Percentiles rank a stretch among this genome's conserved stretches.
These are phyloP conservation scores for Plebejus melissa DNA, from an alignment of 2,888 invertebrate species.

Conservation along the genomic window DNA sequence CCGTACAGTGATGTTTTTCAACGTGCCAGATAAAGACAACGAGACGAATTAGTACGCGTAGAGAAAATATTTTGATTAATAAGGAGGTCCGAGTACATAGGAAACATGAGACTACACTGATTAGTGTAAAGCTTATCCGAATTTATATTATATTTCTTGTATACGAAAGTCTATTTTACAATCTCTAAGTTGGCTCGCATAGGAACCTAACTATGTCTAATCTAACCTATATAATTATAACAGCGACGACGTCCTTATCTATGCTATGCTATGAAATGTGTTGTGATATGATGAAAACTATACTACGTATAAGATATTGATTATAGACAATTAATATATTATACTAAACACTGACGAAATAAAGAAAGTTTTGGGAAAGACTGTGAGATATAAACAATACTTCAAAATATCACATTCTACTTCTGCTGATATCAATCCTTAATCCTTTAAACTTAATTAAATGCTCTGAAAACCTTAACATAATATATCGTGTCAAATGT, in stretches of 20 bases:
- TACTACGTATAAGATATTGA: constrained; percentile 34
- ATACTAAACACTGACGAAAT: constrained; percentile 15
- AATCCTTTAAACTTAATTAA: neutral
- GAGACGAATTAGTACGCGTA: neutral
- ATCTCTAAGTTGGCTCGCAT: constrained; percentile 1
- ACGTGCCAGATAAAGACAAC: neutral
- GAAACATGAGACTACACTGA: constrained; percentile 1
- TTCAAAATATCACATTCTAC: neutral
- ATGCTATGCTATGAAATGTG: constrained; percentile 72
- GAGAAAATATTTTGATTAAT: neutral
- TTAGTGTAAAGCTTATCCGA: constrained; percentile 19
- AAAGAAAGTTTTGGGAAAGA: neutral
- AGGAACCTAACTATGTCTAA: constrained; percentile 49
- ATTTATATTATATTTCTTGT: constrained; percentile 11
- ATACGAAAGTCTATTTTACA: neutral
- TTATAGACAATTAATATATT: constrained; percentile 18
- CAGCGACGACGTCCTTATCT: constrained; percentile 57
- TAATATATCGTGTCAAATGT: neutral
- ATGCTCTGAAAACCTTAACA: neutral
- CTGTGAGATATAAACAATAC: neutral
- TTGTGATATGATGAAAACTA: constrained; percentile 71
- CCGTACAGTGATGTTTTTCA: neutral
- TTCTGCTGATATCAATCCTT: neutral
- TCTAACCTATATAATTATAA: constrained; percentile 56
- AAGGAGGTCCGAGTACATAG: constrained; percentile 13